These are phyloP conservation scores for Trachelus stipa DNA, from an alignment of 2,888 invertebrate genomes.

Conservation along the genomic window DNA sequence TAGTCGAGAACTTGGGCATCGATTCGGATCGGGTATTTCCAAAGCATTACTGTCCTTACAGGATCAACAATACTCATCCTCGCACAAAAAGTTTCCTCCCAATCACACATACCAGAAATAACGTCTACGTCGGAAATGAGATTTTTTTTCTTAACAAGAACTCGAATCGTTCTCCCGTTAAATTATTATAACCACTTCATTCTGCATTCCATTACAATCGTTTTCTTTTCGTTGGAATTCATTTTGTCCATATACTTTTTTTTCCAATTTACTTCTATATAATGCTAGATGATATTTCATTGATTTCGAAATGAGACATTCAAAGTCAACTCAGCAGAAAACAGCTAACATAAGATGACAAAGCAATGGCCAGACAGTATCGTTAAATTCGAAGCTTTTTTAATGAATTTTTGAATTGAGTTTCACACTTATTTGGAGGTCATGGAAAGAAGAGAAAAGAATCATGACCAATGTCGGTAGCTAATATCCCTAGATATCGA, in stretches of 20 bases:
- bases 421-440: not conserved
- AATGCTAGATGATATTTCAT: not conserved
- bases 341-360: not conserved
- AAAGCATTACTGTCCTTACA: not conserved
- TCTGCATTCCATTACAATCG: not conserved
- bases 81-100: slow-evolving; percentile 39
- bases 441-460: not conserved
- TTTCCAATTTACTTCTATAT: not conserved
- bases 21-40: not conserved
- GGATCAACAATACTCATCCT: slow-evolving; percentile 23
- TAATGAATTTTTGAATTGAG: not conserved
- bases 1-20: not conserved
- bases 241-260: not conserved
- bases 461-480: not conserved
- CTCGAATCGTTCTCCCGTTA: not conserved
- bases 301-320: not conserved
- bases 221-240: not conserved
- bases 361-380: not conserved
- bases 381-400: not conserved
- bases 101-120: slow-evolving; percentile 54
- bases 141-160: slow-evolving; percentile 35
- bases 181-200: not conserved
- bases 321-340: not conserved
- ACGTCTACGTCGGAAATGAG: slow-evolving; percentile 55
- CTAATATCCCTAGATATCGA: too few species aligned